phyloP scores from a whole-genome alignment of 2,888 invertebrate genomes.

The Orthosia gothica region DNA sequence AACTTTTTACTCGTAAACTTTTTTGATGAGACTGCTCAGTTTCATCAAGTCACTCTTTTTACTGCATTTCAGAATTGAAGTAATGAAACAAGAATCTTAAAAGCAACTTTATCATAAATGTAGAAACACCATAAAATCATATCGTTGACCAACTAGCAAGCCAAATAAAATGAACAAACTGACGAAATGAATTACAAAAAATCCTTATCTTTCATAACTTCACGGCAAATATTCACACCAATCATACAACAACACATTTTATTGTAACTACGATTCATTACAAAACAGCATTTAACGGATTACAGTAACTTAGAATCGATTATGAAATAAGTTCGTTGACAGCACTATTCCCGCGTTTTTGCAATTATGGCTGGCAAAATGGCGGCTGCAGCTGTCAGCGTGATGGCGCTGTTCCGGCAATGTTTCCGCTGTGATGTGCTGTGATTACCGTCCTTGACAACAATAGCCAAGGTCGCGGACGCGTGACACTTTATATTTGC shows the following conservation, averaged over 20 bases:
- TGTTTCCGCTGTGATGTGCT: slow-evolving; percentile 67
- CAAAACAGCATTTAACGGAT: slow-evolving; percentile 65
- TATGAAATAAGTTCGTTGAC: slow-evolving; percentile 62
- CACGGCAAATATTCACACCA: slow-evolving; percentile 62
- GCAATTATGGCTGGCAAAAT: slow-evolving; percentile 69
- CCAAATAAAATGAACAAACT: slow-evolving; percentile 45
- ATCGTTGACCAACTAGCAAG: slow-evolving; percentile 29
- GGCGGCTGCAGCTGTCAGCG: slow-evolving; percentile 69
- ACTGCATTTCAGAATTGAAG: slow-evolving; percentile 6
- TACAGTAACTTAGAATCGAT: slow-evolving; percentile 59
- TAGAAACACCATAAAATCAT: slow-evolving; percentile 40
- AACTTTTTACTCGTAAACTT: slow-evolving; percentile 45
- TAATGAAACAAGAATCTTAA: not conserved
- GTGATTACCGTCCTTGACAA: slow-evolving; percentile 77
- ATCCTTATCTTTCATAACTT: slow-evolving; percentile 61
- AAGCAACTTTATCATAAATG: slow-evolving; percentile 11
- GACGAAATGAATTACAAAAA: slow-evolving; percentile 59
- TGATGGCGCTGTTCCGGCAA: slow-evolving; percentile 81
- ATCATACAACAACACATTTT: slow-evolving; percentile 61
- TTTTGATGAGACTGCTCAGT: slow-evolving; percentile 28
- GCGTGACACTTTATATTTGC: slow-evolving; percentile 64
- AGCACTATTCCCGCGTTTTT: slow-evolving; percentile 70
- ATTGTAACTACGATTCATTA: slow-evolving; percentile 58
- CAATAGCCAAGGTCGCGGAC: slow-evolving; percentile 77
- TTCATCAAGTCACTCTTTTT: not conserved